phyloP scores from a whole-genome alignment of 2,797 vertebrate genomes.

The Uromys caudimaculatus region DNA sequence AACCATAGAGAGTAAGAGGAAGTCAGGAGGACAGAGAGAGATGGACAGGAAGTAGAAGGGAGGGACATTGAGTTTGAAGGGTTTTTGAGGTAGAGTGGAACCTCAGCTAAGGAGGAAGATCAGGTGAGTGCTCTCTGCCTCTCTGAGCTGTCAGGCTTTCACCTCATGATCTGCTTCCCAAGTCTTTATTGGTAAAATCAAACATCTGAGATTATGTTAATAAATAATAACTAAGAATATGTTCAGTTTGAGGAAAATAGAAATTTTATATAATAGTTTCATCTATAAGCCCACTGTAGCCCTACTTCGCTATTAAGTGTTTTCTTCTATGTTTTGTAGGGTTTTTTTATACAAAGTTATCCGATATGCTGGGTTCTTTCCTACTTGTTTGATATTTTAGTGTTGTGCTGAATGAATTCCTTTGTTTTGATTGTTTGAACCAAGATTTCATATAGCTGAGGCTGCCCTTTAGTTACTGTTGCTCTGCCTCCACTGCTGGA shows the following conservation, averaged over 20 bases:
- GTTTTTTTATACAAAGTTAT: background rate
- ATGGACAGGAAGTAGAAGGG: too few relatives aligned
- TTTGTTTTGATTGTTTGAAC: background rate
- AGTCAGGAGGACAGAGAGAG: too few relatives aligned
- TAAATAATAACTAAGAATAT: background rate
- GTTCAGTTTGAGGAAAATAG: background rate
- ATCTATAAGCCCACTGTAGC: background rate
- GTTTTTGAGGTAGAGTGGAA: too few relatives aligned
- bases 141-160: too few relatives aligned
- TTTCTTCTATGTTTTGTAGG: background rate
- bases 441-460: background rate
- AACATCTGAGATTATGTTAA: background rate
- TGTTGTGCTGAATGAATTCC: background rate
- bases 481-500: background rate
- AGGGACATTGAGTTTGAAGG: too few relatives aligned
- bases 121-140: too few relatives aligned
- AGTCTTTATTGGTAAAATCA: too few relatives aligned
- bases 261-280: conserved; percentile 9
- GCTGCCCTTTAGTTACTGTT: background rate
- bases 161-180: too few relatives aligned
- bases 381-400: conserved; percentile 10
- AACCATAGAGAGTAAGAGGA: too few relatives aligned
- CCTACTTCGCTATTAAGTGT: background rate
- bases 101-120: too few relatives aligned
- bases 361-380: background rate